These are phyloP conservation scores for Apodemia zela DNA, from an alignment of 2,888 invertebrate genomes.

Conservation along the genomic window DNA sequence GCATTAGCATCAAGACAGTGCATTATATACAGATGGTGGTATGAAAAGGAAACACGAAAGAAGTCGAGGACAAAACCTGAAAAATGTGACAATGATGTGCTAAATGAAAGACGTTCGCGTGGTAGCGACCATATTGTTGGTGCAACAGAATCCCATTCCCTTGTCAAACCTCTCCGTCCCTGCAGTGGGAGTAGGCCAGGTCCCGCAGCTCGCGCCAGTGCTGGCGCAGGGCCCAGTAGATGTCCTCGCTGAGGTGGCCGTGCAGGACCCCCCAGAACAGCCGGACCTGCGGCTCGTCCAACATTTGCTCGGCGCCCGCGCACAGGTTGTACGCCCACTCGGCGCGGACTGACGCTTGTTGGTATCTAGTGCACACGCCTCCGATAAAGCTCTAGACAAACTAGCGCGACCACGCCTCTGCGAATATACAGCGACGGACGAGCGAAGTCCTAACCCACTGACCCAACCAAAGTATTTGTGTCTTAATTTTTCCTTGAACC, in stretches of 20 bases:
- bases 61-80: too few species aligned
- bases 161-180: conserved; percentile 47
- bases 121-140: not conserved
- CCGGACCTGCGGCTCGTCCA: conserved; percentile 69
- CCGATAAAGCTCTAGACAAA: not conserved
- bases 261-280: conserved; percentile 71
- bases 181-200: conserved; percentile 45
- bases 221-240: conserved; percentile 60
- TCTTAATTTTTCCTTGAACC: too few species aligned
- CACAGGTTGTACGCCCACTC: conserved; percentile 77
- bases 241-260: conserved; percentile 59
- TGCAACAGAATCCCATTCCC: too few species aligned
- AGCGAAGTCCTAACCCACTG: too few species aligned
- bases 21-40: too few species aligned
- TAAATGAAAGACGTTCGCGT: not conserved
- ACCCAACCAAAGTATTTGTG: too few species aligned
- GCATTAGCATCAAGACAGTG: too few species aligned
- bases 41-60: too few species aligned
- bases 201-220: conserved; percentile 57
- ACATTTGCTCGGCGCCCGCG: conserved; percentile 68
- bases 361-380: conserved; percentile 53
- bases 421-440: too few species aligned
- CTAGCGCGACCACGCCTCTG: not conserved
- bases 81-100: not conserved
- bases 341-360: conserved; percentile 67